Evolutionary conservation across 2,113 vertebrate species (phyloP).

Genomic region (Neolamprologus modestus): DNA sequence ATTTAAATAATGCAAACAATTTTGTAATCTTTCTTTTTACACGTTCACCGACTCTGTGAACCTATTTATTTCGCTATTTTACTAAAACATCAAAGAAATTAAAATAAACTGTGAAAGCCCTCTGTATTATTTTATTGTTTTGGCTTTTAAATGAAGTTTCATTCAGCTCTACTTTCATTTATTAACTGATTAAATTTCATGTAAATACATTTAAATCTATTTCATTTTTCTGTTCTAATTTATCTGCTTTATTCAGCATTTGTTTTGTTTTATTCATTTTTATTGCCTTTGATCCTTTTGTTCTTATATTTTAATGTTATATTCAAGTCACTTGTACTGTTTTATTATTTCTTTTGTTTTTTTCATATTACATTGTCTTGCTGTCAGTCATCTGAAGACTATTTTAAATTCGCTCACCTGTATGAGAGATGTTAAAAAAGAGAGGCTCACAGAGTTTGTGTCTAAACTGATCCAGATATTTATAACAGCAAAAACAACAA

Average conservation of each 20-base stretch:
- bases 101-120: background rate
- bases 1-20: background rate
- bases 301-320: background rate
- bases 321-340: background rate
- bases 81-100: background rate
- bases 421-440: background rate
- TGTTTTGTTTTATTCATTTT: background rate
- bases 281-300: background rate
- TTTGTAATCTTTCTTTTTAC: background rate
- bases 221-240: background rate
- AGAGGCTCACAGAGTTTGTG: background rate
- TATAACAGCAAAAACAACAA: background rate
- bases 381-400: background rate
- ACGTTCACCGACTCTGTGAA: accelerated
- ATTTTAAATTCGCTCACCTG: background rate
- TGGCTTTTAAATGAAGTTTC: background rate
- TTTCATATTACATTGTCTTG: background rate
- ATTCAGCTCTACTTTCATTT: background rate
- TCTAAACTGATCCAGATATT: background rate
- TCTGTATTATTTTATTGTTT: background rate
- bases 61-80: background rate
- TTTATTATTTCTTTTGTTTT: background rate
- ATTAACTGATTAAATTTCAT: background rate
- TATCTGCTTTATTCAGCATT: background rate
- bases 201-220: background rate